Evolutionary conservation across 2,797 vertebrate species (phyloP).

Genomic region (Myripristis jacobus): DNA sequence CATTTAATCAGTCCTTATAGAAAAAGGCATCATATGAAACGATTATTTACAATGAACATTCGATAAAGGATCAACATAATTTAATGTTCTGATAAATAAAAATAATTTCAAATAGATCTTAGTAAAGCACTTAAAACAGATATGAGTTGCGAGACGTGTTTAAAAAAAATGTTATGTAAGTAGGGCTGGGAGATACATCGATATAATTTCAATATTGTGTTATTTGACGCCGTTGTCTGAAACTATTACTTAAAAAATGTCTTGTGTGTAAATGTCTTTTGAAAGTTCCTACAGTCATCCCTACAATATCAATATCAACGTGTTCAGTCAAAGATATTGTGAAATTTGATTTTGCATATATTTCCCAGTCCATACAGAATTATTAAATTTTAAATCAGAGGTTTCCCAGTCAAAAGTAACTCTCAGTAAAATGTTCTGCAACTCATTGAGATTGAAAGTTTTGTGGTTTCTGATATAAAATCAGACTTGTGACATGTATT

Average conservation of each 20-base stretch:
- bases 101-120: background rate
- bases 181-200: background rate
- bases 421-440: background rate
- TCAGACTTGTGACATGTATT: background rate
- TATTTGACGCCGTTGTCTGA: too few relatives aligned
- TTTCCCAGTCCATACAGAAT: too few relatives aligned
- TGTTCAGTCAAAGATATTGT: too few relatives aligned
- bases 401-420: background rate
- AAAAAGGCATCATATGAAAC: slow-evolving; percentile 30
- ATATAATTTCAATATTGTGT: too few relatives aligned
- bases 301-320: too few relatives aligned
- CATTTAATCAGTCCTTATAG: slow-evolving; percentile 5
- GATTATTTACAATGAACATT: slow-evolving; percentile 33
- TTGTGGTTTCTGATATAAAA: slow-evolving; percentile 15
- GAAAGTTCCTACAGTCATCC: too few relatives aligned
- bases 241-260: too few relatives aligned
- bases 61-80: slow-evolving; percentile 12
- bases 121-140: background rate
- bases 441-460: background rate
- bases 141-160: background rate
- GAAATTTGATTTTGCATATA: too few relatives aligned
- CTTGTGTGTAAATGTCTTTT: too few relatives aligned
- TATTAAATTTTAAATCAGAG: background rate
- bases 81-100: slow-evolving; percentile 22
- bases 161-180: background rate